Conservation (phyloP, 2,113 vertebrate species). For the Astur gentilis region DNA sequence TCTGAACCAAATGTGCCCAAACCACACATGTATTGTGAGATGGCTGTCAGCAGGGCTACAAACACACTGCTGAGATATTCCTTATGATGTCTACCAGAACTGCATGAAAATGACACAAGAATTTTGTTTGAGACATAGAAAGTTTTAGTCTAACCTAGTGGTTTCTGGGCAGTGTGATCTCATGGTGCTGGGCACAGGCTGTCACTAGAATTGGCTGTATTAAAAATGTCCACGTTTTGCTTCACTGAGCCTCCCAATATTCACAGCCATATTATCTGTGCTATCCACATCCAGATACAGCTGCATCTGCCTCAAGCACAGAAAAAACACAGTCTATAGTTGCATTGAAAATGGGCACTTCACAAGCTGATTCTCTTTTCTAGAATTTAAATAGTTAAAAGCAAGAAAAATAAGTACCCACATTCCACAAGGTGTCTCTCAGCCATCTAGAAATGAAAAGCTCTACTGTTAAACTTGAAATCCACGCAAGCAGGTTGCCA, state of each 20-base stretch:
- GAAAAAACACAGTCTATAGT: background rate
- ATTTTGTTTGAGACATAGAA: background rate
- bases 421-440: constrained; percentile 34
- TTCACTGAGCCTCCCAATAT: background rate
- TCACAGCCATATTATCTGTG: background rate
- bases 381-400: background rate
- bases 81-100: background rate
- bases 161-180: background rate
- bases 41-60: background rate
- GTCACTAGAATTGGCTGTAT: background rate
- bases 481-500: background rate
- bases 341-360: background rate
- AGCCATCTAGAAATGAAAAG: constrained; percentile 1
- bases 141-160: background rate
- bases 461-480: background rate
- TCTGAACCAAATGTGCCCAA: background rate
- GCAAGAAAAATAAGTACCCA: background rate
- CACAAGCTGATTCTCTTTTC: background rate
- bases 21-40: background rate
- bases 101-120: background rate
- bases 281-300: background rate
- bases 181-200: background rate
- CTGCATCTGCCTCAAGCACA: background rate
- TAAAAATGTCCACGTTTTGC: background rate
- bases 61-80: background rate